phyloP scores from a whole-genome alignment of 2,113 vertebrate species.

The Alligator sinensis region DNA sequence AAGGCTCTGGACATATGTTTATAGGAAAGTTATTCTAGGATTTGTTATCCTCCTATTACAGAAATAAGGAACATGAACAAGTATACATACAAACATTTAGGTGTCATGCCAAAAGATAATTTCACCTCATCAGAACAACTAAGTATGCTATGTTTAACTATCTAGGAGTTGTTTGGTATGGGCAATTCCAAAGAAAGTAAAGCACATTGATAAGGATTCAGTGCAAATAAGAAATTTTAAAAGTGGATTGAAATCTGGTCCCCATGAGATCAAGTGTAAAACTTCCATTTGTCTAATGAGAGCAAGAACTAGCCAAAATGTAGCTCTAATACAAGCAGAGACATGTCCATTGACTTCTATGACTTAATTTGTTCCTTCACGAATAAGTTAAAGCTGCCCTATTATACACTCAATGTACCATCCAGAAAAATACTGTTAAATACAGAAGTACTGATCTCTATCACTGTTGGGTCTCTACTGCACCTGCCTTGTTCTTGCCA shows the following conservation, averaged over 20 bases:
- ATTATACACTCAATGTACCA: slow-evolving; percentile 8
- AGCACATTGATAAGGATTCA: background rate
- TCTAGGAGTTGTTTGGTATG: background rate
- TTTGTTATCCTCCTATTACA: background rate
- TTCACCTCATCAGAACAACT: background rate
- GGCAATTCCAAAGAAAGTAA: background rate
- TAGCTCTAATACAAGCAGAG: background rate
- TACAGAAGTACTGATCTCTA: background rate
- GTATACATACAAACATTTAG: background rate
- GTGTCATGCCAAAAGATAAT: background rate
- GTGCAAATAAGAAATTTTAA: background rate
- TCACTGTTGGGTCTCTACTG: background rate
- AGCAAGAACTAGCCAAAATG: background rate
- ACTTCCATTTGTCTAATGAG: background rate
- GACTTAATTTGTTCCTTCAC: slow-evolving; percentile 3
- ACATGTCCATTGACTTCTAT: background rate
- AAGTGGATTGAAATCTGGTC: background rate
- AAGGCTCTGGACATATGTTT: background rate
- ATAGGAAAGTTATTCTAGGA: background rate
- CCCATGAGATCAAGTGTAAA: background rate
- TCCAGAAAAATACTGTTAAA: slow-evolving; percentile 7
- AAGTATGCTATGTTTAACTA: background rate
- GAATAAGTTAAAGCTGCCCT: slow-evolving; percentile 6
- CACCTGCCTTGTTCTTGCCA: background rate
- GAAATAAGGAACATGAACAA: background rate